Evolutionary conservation across 2,113 vertebrate genomes (phyloP).

Genomic region (Polypterus bichir): DNA sequence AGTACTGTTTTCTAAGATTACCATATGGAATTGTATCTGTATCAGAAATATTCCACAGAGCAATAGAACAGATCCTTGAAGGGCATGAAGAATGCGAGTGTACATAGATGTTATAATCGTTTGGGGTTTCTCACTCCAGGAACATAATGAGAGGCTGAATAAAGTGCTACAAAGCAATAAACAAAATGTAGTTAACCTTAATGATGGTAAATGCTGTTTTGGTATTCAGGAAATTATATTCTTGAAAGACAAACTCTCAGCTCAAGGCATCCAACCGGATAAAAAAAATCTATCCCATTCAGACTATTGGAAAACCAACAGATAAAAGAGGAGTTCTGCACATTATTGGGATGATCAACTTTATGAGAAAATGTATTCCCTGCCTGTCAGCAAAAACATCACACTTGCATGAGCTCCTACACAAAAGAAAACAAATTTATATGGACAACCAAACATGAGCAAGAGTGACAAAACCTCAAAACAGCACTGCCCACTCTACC

Average conservation of each 20-base stretch:
- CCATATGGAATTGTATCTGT: not conserved
- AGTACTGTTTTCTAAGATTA: not conserved
- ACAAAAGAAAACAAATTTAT: not conserved
- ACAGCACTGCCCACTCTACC: too few relatives aligned
- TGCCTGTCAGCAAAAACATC: conserved; percentile 10
- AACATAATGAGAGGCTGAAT: not conserved
- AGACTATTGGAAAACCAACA: not conserved
- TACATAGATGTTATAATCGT: not conserved
- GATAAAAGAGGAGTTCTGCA: conserved; percentile 9
- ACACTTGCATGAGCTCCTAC: too few relatives aligned
- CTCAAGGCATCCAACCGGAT: too few relatives aligned
- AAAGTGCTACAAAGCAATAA: not conserved
- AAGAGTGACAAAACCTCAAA: too few relatives aligned
- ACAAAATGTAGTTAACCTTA: not conserved
- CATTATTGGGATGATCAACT: conserved; percentile 10
- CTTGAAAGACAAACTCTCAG: too few relatives aligned
- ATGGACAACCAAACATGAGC: conserved; percentile 10
- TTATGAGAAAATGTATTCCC: conserved; percentile 12
- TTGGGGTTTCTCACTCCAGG: not conserved
- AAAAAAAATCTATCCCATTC: too few relatives aligned
- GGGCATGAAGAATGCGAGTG: not conserved
- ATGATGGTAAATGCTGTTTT: not conserved
- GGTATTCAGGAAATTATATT: too few relatives aligned
- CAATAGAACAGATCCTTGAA: not conserved
- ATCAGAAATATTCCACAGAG: not conserved